Evolutionary conservation across 2,797 vertebrate species (phyloP).

Genomic region (Lemur catta): DNA sequence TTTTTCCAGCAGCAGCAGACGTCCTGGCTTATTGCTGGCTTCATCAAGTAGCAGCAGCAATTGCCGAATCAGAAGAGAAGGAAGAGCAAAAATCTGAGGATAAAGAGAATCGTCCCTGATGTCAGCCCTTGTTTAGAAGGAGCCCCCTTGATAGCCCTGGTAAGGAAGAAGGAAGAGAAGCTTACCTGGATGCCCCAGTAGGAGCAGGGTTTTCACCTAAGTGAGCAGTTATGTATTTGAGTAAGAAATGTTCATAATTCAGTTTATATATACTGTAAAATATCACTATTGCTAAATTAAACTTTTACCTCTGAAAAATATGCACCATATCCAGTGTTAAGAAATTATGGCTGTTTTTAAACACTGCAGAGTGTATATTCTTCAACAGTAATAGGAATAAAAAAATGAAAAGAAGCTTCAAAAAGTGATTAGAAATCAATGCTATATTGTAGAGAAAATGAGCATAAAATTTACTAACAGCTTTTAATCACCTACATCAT

Average conservation of each 20-base stretch:
- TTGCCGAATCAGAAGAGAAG: not conserved
- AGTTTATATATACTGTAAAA: not conserved
- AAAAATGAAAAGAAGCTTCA: slow-evolving; percentile 23
- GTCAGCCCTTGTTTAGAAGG: not conserved
- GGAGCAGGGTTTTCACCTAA: not conserved
- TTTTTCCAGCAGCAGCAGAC: not conserved
- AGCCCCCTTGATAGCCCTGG: not conserved
- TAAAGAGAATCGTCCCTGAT: not conserved
- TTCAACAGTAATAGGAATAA: not conserved
- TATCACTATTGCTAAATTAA: not conserved
- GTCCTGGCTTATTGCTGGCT: not conserved
- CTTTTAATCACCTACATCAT: slow-evolving; percentile 6
- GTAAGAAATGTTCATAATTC: not conserved
- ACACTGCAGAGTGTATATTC: not conserved
- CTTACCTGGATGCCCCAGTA: fast-evolving
- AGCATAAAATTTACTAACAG: slow-evolving; percentile 40
- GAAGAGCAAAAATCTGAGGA: not conserved
- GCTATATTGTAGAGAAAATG: not conserved
- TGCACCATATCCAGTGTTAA: not conserved
- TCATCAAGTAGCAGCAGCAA: not conserved
- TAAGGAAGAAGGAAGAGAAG: not conserved
- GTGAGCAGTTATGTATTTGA: not conserved
- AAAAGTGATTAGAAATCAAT: slow-evolving; percentile 49
- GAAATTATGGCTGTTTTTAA: not conserved
- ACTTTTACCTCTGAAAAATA: slow-evolving; percentile 26